A percentile compares a stretch with the other conserved stretches of the same genome.
These are phyloP conservation scores for Osmoderma eremita DNA, from an alignment of 2,888 invertebrate species.

Conservation along the genomic window DNA sequence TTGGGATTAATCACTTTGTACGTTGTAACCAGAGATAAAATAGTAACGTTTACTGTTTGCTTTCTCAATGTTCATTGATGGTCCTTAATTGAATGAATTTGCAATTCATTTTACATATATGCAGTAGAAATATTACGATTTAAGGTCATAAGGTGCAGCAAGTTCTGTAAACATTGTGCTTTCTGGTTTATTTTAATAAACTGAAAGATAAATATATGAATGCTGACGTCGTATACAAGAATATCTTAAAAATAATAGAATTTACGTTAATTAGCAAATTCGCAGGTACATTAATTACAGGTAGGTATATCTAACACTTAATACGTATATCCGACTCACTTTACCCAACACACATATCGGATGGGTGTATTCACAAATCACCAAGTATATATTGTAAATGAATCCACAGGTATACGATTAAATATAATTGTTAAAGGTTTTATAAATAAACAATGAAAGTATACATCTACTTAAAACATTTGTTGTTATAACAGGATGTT, in stretches of 20 bases:
- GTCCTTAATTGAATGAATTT: too few relatives aligned
- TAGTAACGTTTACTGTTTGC: too few relatives aligned
- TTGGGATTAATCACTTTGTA: too few relatives aligned
- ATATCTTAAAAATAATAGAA: conserved; percentile 10
- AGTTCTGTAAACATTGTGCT: too few relatives aligned
- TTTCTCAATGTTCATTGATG: too few relatives aligned
- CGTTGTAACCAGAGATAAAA: too few relatives aligned
- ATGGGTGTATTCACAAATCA: conserved; percentile 13
- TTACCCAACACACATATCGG: conserved; percentile 13
- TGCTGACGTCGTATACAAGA: too few relatives aligned
- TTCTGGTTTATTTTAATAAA: too few relatives aligned
- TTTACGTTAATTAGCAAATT: conserved; percentile 16
- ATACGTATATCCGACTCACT: conserved; percentile 14
- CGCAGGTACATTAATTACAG: conserved; percentile 40
- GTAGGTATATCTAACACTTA: conserved; percentile 5
- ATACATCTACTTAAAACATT: conserved; percentile 6
- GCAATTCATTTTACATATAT: too few relatives aligned
- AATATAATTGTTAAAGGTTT: neutral
- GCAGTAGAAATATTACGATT: too few relatives aligned
- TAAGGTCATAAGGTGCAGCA: too few relatives aligned
- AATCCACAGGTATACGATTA: neutral
- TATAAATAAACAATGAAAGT: neutral
- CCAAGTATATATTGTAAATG: conserved; percentile 2
- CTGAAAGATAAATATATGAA: too few relatives aligned
- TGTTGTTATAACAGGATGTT: conserved; percentile 4